These are phyloP conservation scores for Paraescarpia echinospica DNA, from an alignment of 1,140 invertebrate species.

Conservation along the genomic window DNA sequence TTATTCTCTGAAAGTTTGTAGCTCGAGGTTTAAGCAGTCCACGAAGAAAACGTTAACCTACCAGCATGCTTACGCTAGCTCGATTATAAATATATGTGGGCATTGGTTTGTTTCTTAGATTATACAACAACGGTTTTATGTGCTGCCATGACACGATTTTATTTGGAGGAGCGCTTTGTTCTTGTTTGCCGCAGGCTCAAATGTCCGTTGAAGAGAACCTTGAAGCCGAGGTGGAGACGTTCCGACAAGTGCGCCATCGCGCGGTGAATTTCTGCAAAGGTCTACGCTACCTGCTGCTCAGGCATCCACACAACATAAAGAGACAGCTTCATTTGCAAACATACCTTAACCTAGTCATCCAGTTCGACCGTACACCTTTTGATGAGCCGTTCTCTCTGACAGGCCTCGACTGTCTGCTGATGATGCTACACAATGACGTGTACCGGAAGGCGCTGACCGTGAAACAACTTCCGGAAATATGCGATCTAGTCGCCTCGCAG, in stretches of 20 bases:
- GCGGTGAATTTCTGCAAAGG: neutral
- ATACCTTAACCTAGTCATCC: neutral
- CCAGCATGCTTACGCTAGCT: too few relatives aligned
- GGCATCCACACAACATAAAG: neutral
- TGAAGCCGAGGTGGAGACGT: neutral
- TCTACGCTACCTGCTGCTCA: neutral
- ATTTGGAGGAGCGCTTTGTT: neutral
- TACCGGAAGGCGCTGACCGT: neutral
- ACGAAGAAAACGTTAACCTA: too few relatives aligned
- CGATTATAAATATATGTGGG: too few relatives aligned
- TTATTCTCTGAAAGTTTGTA: too few relatives aligned
- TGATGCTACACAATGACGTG: neutral
- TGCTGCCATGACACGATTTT: neutral
- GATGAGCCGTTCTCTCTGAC: neutral
- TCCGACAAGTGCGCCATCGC: neutral
- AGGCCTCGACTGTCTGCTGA: neutral
- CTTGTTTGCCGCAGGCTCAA: neutral
- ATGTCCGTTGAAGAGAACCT: neutral
- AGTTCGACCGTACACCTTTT: neutral
- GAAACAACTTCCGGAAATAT: neutral
- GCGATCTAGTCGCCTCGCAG: neutral
- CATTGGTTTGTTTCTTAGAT: neutral
- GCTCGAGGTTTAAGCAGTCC: too few relatives aligned
- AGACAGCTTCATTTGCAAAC: neutral
- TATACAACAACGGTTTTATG: neutral